phyloP scores from a whole-genome alignment of 2,113 vertebrate species.

The Oncorhynchus kisutch region DNA sequence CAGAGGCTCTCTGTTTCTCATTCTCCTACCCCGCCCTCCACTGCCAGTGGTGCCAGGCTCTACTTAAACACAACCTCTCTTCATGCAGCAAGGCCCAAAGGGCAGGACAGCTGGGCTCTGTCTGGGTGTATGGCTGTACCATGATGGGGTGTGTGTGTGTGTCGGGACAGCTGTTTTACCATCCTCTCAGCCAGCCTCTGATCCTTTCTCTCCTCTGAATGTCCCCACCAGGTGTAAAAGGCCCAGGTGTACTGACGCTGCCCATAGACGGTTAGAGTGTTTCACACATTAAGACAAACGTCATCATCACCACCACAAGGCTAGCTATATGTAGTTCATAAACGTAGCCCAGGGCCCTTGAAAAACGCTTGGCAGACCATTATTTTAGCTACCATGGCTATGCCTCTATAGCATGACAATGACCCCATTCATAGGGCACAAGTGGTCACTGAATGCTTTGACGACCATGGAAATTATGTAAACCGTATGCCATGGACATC shows the following conservation, averaged over 20 bases:
- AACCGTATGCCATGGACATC: no score
- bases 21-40: slow-evolving; percentile 44
- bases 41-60: slow-evolving; percentile 78
- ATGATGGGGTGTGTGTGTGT: not conserved
- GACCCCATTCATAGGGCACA: no score
- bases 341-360: no score
- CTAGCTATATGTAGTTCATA: not conserved
- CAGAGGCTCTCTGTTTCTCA: slow-evolving; percentile 64
- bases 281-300: not conserved
- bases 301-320: not conserved
- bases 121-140: not conserved
- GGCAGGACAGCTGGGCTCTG: not conserved
- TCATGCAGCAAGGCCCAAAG: slow-evolving; percentile 80
- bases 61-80: slow-evolving; percentile 56
- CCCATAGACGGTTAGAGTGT: slow-evolving; percentile 36
- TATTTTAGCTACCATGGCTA: no score
- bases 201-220: slow-evolving; percentile 64
- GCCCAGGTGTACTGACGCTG: slow-evolving; percentile 58
- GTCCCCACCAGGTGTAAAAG: slow-evolving; percentile 80
- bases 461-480: no score
- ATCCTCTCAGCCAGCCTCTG: slow-evolving; percentile 70
- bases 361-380: no score
- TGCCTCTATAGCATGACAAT: no score
- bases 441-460: no score
- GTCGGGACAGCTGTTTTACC: slow-evolving; percentile 60